Base-by-base conservation (phyloP, 2,888 invertebrate genomes). In the Patella ulyssiponensis region DNA sequence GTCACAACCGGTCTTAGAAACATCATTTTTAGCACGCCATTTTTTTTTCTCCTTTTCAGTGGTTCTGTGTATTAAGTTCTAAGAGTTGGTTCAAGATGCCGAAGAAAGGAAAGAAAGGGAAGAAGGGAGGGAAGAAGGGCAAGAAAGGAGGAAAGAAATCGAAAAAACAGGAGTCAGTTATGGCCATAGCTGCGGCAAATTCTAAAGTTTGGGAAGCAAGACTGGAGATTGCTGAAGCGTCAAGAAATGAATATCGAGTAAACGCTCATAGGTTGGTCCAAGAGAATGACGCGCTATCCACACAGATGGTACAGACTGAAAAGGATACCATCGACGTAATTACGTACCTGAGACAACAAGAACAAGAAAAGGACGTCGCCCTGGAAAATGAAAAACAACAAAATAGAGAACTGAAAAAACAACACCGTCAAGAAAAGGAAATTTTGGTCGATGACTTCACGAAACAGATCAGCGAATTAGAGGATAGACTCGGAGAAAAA, bases 311-410 rank as follows among this genome's bases (percentile, higher is more conserved):
- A 69, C 88, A 90, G 79, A 90, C 89, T 9, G 92, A 92, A 82
- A 86, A 88, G 74, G 92, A 92, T 80, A 91, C 91, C 5, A 90
- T 92, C 71, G 92, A 92, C 84, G 91, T 92, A 51, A 89, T 92
- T 74, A 90, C 90, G 11, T 89, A 86, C 80, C 84, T 92, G 33
- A 91, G 91, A 79, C 88, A 90, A 80, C 88, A 91, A 79, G 91
- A 92, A 82, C 86, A 86, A 73, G 88, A 90, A 52, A 92, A 92
- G 82, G 91, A 92, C 78, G 81, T 83, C 69, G 85, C 91, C 90
- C 81, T 91, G 80, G 90, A 90, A 76, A 84, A 87, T 71, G 82
- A 90, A 44, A 86, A 88, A 69, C 85, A 88, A 76, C 86, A 89
- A 77, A 88, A 91, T 73, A 84, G 89, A 73, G 90, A 91, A 56